These are phyloP conservation scores for Dipodomys stephensi DNA, from an alignment of 2,113 vertebrate species.

Conservation along the genomic window DNA sequence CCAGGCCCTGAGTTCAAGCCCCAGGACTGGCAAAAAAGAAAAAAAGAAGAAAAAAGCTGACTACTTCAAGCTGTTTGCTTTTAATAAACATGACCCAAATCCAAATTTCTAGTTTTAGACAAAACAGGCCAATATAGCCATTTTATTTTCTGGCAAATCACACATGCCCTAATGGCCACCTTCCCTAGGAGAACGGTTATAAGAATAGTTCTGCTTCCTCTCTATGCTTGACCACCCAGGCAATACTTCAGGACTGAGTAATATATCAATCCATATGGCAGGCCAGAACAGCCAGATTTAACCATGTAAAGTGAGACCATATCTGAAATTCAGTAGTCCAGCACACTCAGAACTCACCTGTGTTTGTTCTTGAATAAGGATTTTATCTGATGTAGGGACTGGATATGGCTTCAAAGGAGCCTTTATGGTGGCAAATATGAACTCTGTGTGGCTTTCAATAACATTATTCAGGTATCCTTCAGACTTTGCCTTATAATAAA, in stretches of 20 bases:
- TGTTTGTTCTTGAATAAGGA: conserved; percentile 95
- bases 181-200: neutral
- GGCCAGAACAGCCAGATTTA: neutral
- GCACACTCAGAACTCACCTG: conserved; percentile 87
- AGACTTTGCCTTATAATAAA: conserved; percentile 92
- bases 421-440: conserved; percentile 96
- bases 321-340: neutral
- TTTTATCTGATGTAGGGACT: conserved; percentile 87
- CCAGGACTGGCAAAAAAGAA: no score
- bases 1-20: no score
- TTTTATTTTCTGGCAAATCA: neutral
- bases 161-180: neutral
- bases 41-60: no score
- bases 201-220: neutral
- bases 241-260: neutral
- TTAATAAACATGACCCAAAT: neutral
- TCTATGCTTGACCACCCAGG: neutral
- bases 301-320: neutral
- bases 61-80: neutral
- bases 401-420: conserved; percentile 93
- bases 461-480: conserved; percentile 93
- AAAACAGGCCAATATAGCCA: neutral
- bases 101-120: neutral
- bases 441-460: conserved; percentile 93
- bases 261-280: neutral